A percentile compares a stretch with the other conserved stretches of the same genome.
These are phyloP conservation scores for Drosophila paulistorum DNA, from an alignment of 1,140 invertebrate genomes.

Conservation along the genomic window DNA sequence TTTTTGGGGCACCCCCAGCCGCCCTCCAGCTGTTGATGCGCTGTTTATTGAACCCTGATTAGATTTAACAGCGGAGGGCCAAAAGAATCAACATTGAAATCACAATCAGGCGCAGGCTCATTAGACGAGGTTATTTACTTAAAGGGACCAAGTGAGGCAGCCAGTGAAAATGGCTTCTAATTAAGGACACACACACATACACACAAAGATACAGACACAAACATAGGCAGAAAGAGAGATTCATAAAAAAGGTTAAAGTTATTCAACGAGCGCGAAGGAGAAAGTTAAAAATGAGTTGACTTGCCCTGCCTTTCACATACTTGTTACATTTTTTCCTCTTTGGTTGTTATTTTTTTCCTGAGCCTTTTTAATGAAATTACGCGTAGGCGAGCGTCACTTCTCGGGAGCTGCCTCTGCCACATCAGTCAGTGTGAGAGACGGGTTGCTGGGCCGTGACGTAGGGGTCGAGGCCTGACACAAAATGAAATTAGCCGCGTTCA, in stretches of 20 bases:
- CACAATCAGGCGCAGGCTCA: constrained; percentile 60
- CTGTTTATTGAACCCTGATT: constrained; percentile 79
- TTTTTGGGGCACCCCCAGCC: neutral
- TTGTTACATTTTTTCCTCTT: constrained; percentile 23
- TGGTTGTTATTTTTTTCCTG: constrained; percentile 26
- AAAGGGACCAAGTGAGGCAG: constrained; percentile 13
- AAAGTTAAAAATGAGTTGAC: constrained; percentile 56
- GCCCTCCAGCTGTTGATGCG: constrained; percentile 16
- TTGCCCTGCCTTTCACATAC: constrained; percentile 3
- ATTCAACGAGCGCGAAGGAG: constrained; percentile 48
- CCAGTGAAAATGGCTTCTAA: constrained; percentile 63
- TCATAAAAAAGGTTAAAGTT: constrained; percentile 71
- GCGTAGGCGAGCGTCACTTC: constrained; percentile 26
- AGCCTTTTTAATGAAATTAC: constrained; percentile 72
- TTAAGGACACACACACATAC: constrained; percentile 59
- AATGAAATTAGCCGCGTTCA: constrained; percentile 76
- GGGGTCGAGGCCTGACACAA: constrained; percentile 52
- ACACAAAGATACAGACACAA: constrained; percentile 10
- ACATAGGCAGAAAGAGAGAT: neutral
- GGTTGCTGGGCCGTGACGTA: constrained; percentile 17
- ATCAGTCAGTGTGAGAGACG: constrained; percentile 66
- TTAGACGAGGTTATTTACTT: constrained; percentile 51
- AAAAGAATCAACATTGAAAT: constrained; percentile 51
- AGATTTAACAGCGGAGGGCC: constrained; percentile 43
- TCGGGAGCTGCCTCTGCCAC: constrained; percentile 48